Evolutionary conservation across 1,140 invertebrate genomes (phyloP), one percentile per base, ranked within the genome.

Genomic region (Drosophila azteca): DNA sequence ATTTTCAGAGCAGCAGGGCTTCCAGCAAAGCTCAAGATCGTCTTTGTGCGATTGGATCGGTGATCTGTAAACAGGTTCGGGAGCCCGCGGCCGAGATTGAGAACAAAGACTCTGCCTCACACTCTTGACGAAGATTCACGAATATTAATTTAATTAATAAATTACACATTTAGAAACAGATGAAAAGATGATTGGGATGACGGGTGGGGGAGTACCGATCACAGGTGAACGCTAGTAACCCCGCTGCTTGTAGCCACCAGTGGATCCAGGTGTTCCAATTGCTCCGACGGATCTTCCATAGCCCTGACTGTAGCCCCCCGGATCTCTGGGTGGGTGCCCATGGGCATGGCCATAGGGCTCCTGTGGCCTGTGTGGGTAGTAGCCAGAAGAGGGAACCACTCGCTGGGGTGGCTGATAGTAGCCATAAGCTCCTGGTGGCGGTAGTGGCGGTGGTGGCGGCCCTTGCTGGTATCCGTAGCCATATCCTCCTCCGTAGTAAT

Each of bases 401-500:
- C 48, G 22, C 46, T 66, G 64, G 2, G 24, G 31, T 11, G 46
- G 65, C 8, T 62, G 49, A 45, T 67, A 67, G 11, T 67, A 67
- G 5, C 48, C 66, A 39, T 79, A 65, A 13, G 15, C 65, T 22
- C 39, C 46, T 6, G 61, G 48, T 1, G 65, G 35, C n/a, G n/a
- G 41, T 24, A 22, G 39, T 7, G 43, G 3, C 0, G 65, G 35
- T 29, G 7, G 41, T 15, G 35, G 39, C 7, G 43, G 3, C 0
- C 48, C 29, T 11, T 68, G 65, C 15, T 61, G 69, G 45, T 80
- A 59, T 1, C 44, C 57, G 13, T 81, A 61, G 3, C 49, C 71
- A 29, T 67, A 50, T 0, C 77, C 85, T 8, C 80, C 70, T n/a
- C 85, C 85, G 6, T 89, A 90, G 41, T 82, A 69, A 6, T 90